A percentile compares a stretch with the other conserved stretches of the same genome.
Evolutionary conservation across 1,140 invertebrate genomes (phyloP).

Genomic region (Drosophila navojoa): DNA sequence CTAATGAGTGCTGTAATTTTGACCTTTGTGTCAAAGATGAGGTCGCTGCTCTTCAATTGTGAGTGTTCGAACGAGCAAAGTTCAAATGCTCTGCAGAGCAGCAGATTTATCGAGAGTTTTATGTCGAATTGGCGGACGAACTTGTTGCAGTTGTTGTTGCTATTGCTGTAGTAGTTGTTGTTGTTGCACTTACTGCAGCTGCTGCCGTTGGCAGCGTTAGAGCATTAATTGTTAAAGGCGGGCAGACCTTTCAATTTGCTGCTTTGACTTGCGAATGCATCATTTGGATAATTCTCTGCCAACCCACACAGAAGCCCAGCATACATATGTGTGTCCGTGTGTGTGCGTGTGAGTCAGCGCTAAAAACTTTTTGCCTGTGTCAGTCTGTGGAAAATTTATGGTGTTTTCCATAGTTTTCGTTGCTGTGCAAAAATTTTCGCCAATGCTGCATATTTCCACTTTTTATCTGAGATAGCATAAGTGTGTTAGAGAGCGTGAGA

Average conservation of each 20-base stretch:
- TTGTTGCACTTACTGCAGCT: background rate
- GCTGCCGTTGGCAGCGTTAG: constrained; percentile 2
- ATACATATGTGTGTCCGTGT: background rate
- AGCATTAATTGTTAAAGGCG: constrained; percentile 39
- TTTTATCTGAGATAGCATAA: constrained; percentile 31
- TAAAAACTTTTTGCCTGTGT: constrained; percentile 29
- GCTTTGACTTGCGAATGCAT: constrained; percentile 45
- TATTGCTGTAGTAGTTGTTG: background rate
- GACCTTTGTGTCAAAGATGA: constrained; percentile 26
- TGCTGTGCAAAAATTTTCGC: constrained; percentile 34
- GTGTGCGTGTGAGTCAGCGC: constrained; percentile 37
- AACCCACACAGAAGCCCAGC: too few relatives aligned
- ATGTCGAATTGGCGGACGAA: constrained; percentile 1
- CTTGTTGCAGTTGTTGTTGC: background rate
- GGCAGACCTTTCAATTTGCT: constrained; percentile 29
- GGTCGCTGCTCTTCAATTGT: constrained; percentile 25
- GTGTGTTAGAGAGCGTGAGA: background rate
- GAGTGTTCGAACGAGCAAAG: constrained; percentile 9
- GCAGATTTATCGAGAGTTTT: constrained; percentile 7
- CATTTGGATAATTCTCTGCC: constrained; percentile 40
- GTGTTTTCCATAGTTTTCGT: constrained; percentile 47
- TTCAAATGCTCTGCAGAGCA: constrained; percentile 2
- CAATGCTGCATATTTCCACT: constrained; percentile 45
- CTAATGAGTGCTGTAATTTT: constrained; percentile 46
- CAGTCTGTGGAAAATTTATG: constrained; percentile 48